Evolutionary conservation across 30 jellyfish, hydroid and myxozoan genomes (phyloP).

Genomic region (Mastigias papua): DNA sequence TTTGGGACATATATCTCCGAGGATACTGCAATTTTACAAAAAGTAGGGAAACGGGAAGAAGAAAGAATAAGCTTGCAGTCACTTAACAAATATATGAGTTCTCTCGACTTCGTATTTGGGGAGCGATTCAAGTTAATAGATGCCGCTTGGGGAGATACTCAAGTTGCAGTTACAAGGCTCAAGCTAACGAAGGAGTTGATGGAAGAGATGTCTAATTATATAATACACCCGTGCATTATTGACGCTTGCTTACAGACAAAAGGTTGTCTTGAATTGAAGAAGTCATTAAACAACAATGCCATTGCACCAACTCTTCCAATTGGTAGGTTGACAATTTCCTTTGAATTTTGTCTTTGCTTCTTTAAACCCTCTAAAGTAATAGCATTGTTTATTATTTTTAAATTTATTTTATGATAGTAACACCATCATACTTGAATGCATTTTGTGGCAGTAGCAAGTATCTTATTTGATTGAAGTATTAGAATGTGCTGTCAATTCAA

Average conservation of each 20-base stretch:
- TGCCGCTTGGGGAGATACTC: slow-evolving; percentile 8
- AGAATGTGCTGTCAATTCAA: too few species aligned
- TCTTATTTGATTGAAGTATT: too few species aligned
- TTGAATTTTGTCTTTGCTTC: neutral
- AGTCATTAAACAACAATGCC: neutral
- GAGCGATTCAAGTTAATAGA: slow-evolving; percentile 36
- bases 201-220: slow-evolving; percentile 6
- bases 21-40: neutral
- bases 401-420: too few species aligned
- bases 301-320: neutral
- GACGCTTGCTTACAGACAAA: slow-evolving; percentile 55
- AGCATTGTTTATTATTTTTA: neutral
- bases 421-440: neutral
- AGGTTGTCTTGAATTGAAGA: slow-evolving; percentile 1
- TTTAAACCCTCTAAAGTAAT: neutral
- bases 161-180: slow-evolving; percentile 7
- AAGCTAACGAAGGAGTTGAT: neutral
- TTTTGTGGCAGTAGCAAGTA: too few species aligned
- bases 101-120: slow-evolving; percentile 11
- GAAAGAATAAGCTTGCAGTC: neutral
- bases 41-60: neutral
- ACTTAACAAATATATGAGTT: neutral
- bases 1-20: neutral
- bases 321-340: neutral
- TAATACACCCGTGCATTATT: slow-evolving; percentile 64